Base-by-base conservation (phyloP, 2,888 invertebrate genomes). In the Harpalus rufipes region DNA sequence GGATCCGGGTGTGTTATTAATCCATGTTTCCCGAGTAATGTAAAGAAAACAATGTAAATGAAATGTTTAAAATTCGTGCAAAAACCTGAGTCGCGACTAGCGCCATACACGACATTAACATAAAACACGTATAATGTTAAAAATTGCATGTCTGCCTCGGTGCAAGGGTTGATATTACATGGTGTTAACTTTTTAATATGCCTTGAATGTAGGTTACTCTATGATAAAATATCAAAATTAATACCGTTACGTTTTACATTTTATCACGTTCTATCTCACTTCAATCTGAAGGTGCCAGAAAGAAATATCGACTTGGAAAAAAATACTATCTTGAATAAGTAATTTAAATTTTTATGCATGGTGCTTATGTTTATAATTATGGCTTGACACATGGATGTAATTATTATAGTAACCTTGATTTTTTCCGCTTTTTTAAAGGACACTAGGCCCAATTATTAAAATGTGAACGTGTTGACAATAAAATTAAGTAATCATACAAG, bases 141-240 rank as follows among this genome's bases (percentile, higher is more conserved):
- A 84, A 84, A 84, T 84, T 84, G 84, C 84, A 84, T 84, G 84
- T 78, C 83, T 83, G 44, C 44, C 16, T 7, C 44, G 21, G 18
- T 18, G 72, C 83, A 59, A 83, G 83, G 59, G 74, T 74, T 76
- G 65, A 21, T 84, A 84, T 78, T 78, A 84, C 84, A 84, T 84
- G 84, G 84, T 84, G 84, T 84, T 84, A 84, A 84, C 84, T 84
- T 84, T 84, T 78, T 84, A 84, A 84, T 84, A 65, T 78, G 78
- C 51, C 63, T 51, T 65, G 84, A 84, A 84, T 84, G 84, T 84
- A 84, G 84, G 84, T 84, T 84, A 78, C 39, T 12, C 39, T 44
- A 84, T 84, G 84, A 84, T 84, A 84, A 84, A 84, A 78, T 78
- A 78, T 78, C 84, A 56, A 84, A 84, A 84, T 84, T 84, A 78